Conservation (phyloP, 2,888 invertebrate species). For the Euzetes globulus region DNA sequence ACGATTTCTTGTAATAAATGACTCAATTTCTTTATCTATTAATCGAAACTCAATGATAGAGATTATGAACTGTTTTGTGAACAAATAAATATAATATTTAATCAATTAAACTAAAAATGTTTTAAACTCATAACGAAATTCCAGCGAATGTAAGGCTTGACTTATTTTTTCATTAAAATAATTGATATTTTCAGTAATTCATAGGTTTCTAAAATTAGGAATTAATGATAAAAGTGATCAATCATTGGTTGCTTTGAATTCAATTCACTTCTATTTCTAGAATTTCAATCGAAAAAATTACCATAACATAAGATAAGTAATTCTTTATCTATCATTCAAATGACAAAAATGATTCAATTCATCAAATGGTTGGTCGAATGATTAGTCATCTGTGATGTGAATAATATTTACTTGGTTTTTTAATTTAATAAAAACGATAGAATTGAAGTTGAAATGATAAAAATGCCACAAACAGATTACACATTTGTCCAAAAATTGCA, state of each 20-base stretch:
- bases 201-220: not conserved
- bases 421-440: too few relatives aligned
- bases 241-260: not conserved
- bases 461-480: not conserved
- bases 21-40: too few relatives aligned
- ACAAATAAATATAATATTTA: too few relatives aligned
- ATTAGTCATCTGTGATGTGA: slow-evolving; percentile 25
- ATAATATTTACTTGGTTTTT: not conserved
- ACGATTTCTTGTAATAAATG: too few relatives aligned
- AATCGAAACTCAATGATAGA: too few relatives aligned
- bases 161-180: slow-evolving; percentile 16
- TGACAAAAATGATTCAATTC: not conserved
- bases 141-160: not conserved
- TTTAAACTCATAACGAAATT: too few relatives aligned
- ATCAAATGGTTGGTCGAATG: slow-evolving; percentile 14
- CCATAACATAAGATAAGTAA: slow-evolving; percentile 7
- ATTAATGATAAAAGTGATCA: not conserved
- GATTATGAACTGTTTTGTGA: too few relatives aligned
- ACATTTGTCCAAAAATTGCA: not conserved
- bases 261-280: not conserved
- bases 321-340: not conserved
- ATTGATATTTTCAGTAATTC: slow-evolving; percentile 9
- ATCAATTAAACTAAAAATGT: too few relatives aligned
- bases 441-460: not conserved
- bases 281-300: slow-evolving; percentile 21